Percentiles rank a stretch among this genome's conserved stretches.
Conservation (phyloP, 2,888 invertebrate species). For the Scaptomyza tumidula region DNA sequence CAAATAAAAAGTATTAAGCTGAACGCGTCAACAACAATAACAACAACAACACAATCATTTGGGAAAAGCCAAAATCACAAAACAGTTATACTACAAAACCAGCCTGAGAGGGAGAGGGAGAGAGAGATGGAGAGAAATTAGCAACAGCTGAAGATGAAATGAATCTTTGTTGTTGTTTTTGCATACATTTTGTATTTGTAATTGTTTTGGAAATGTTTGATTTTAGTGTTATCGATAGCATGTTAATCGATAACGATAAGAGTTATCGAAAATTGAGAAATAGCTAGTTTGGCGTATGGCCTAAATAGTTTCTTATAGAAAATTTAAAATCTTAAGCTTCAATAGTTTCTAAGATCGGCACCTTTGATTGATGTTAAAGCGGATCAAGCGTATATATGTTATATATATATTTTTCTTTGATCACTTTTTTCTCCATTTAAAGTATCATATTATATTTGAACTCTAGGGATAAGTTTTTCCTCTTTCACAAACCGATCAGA, state of each 20-base stretch:
- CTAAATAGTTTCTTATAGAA: background rate
- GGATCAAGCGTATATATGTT: no score
- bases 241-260: no score
- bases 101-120: background rate
- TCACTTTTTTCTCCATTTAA: no score
- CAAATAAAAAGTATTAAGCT: constrained; percentile 23
- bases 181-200: no score
- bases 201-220: background rate
- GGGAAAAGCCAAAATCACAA: constrained; percentile 44
- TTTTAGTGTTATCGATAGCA: no score
- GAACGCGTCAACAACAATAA: background rate
- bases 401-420: no score
- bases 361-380: no score
- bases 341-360: background rate
- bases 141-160: background rate
- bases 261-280: no score
- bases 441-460: background rate
- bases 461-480: background rate
- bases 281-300: no score
- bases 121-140: background rate
- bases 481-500: constrained; percentile 5
- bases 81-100: constrained; percentile 16
- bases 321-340: background rate
- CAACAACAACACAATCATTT: constrained; percentile 15
- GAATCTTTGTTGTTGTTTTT: background rate